Conservation (phyloP, 2,797 vertebrate species). For the Ctenosaura bakeri region DNA sequence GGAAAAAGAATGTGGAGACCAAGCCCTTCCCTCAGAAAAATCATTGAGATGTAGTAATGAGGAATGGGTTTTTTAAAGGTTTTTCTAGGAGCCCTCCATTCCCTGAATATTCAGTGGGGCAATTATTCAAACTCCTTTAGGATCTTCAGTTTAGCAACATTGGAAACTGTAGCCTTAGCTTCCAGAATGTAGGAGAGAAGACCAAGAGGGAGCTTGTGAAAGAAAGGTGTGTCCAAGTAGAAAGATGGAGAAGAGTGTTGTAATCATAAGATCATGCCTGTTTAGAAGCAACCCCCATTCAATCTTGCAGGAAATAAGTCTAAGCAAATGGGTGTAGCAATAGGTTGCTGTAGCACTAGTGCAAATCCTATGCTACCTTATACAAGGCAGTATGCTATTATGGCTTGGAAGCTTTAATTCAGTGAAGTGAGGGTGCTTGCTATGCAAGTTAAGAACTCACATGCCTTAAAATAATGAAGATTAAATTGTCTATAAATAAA, state of each 20-base stretch:
- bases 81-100: neutral
- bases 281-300: neutral
- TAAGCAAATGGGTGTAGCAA: neutral
- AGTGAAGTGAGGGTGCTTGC: neutral
- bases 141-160: neutral
- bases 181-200: neutral
- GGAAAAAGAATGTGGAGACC: no score
- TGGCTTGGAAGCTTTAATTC: neutral
- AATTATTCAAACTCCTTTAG: neutral
- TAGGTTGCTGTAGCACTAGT: neutral
- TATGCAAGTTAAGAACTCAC: neutral
- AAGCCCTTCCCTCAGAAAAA: neutral
- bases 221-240: neutral
- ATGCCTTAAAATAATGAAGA: neutral
- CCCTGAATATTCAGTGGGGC: neutral
- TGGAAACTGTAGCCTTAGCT: neutral
- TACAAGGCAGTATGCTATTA: neutral
- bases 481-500: neutral
- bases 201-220: neutral
- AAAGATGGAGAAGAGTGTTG: neutral
- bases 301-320: neutral
- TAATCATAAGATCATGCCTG: neutral
- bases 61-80: neutral
- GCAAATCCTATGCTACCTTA: neutral
- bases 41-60: neutral